Evolutionary conservation across 2,797 vertebrate genomes (phyloP), one percentile per base, ranked within the genome.

Genomic region (Spea hammondii): DNA sequence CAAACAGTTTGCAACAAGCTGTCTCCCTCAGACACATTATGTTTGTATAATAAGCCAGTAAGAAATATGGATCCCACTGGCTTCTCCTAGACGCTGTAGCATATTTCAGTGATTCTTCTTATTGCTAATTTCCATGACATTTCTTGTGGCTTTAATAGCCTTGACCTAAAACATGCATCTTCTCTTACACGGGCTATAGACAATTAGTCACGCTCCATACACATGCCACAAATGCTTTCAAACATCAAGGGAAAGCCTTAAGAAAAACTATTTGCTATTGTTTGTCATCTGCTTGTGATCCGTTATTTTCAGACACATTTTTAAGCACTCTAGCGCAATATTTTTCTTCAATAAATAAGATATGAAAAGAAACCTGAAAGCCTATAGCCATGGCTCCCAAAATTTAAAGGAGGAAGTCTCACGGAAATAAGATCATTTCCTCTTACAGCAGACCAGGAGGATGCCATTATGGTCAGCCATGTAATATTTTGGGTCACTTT

Each of bases 81-180:
- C 57, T 59, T 50, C 14, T 44, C 55, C 48, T 13, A 72, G 59
- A 72, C 4, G 55, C 45, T 50, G 72, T 50, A 64, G 47, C 59
- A 46, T 74, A 50, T 64, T 60, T 32, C 48, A 70, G 67, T 44
- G 67, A n/a, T 72, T 49, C 65, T n/a, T 67, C 70, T 72, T 60
- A 72, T 60, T 46, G 7, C 13, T 50, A 65, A 50, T 45, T 77
- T 77, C 76, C 76, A 70, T 77, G 67, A 77, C 67, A n/a, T 77
- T 13, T 64, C 66, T 70, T 14, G 54, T 59, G 66, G 72, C 45
- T 70, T 75, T 62, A 70, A 65, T n/a, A 50, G 46, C 59, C 73
- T 76, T 70, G 57, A 70, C 67, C 65, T 32, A 68, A 17, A 55
- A 13, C 55, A 4, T 80, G 60, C 50, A 74, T 74, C 65, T 54